Percentiles rank a stretch among this genome's conserved stretches.
These are phyloP conservation scores for Plagodis pulveraria DNA, from an alignment of 2,888 invertebrate genomes.

Conservation along the genomic window DNA sequence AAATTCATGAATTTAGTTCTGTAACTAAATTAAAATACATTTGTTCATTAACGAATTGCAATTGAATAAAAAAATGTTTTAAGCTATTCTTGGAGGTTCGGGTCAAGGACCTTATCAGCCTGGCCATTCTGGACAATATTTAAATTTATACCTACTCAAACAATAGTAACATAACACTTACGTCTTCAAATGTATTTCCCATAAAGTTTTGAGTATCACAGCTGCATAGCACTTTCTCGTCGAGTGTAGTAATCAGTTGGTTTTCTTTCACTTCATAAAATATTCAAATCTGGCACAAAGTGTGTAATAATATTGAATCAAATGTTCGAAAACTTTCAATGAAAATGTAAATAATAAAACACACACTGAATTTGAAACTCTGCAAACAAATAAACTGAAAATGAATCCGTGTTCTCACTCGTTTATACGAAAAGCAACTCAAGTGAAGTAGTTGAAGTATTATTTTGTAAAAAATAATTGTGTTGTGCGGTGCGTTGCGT, in stretches of 20 bases:
- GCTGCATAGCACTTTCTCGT: constrained; percentile 34
- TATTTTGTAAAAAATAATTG: no score
- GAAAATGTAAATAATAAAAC: neutral
- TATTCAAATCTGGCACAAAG: constrained; percentile 13
- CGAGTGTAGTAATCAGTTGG: constrained; percentile 26
- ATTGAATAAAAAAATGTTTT: no score
- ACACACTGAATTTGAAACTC: constrained; percentile 8
- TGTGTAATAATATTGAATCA: neutral
- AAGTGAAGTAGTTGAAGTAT: no score
- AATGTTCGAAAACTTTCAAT: neutral
- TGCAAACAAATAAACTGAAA: constrained; percentile 10
- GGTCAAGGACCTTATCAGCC: constrained; percentile 20
- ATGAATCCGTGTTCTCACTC: constrained; percentile 11
- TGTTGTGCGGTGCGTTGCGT: no score
- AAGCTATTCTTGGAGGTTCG: no score
- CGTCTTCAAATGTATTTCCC: constrained; percentile 52
- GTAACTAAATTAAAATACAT: no score
- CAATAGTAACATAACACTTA: constrained; percentile 39
- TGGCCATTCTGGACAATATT: neutral
- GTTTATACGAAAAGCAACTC: constrained; percentile 4
- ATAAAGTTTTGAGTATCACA: constrained; percentile 45
- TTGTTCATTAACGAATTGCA: no score
- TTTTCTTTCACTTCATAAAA: constrained; percentile 33
- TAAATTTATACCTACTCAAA: neutral
- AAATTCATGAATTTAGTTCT: no score